These are phyloP conservation scores for Lamprologus callipterus DNA, from an alignment of 2,113 vertebrate species.

Conservation along the genomic window DNA sequence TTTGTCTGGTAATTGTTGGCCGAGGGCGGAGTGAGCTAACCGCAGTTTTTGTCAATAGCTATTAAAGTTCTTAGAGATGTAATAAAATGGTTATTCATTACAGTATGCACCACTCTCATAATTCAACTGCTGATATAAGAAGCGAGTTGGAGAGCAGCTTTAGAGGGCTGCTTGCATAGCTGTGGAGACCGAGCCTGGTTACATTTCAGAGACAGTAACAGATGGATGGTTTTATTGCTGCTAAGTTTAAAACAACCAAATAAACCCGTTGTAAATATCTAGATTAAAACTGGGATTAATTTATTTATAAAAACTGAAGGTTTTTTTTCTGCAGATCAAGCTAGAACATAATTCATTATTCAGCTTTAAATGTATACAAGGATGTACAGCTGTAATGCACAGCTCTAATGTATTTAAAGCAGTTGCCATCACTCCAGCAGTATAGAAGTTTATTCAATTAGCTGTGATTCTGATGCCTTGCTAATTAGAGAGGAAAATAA, in stretches of 20 bases:
- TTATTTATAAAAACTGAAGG: background rate
- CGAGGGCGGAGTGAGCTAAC: constrained; percentile 19
- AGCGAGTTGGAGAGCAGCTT: background rate
- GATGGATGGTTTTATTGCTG: background rate
- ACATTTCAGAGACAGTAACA: background rate
- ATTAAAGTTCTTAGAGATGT: constrained; percentile 47
- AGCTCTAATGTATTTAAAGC: background rate
- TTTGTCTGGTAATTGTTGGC: constrained; percentile 55
- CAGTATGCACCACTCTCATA: background rate
- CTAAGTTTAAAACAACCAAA: background rate
- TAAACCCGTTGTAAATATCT: background rate
- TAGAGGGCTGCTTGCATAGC: background rate
- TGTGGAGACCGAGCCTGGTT: background rate
- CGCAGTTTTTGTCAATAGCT: constrained; percentile 51
- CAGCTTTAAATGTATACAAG: background rate
- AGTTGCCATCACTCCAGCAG: background rate
- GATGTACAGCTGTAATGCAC: background rate
- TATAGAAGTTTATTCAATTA: constrained; percentile 28
- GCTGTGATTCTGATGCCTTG: constrained; percentile 15
- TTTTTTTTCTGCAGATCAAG: background rate
- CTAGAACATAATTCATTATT: background rate
- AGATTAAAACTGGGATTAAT: background rate
- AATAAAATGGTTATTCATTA: constrained; percentile 38
- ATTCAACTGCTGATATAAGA: background rate
- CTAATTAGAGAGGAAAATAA: constrained; percentile 37